Evolutionary conservation across 92 coral and sea anemone species (phyloP).

Genomic region (Micromussa lordhowensis): DNA sequence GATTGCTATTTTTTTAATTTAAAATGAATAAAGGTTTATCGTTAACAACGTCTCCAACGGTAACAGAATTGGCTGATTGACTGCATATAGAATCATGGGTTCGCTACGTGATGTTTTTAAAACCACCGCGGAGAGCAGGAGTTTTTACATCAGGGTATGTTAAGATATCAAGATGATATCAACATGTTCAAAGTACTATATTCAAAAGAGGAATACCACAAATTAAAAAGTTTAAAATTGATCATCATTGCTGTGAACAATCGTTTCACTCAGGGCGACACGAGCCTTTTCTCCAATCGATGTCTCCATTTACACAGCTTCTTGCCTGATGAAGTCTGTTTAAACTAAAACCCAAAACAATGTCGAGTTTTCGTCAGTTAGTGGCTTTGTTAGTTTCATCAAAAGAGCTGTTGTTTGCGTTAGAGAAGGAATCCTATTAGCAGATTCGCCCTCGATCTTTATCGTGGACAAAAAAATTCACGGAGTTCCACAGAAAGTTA

Average conservation of each 20-base stretch:
- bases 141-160: neutral
- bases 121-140: constrained; percentile 5
- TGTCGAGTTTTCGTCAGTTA: neutral
- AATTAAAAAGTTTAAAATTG: neutral
- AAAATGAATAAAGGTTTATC: neutral
- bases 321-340: constrained; percentile 18
- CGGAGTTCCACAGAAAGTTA: neutral
- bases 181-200: neutral
- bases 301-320: constrained; percentile 20
- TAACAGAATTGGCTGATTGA: neutral
- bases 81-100: neutral
- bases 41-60: neutral
- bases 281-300: neutral
- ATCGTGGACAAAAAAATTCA: neutral
- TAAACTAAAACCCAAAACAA: neutral
- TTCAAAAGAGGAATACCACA: neutral
- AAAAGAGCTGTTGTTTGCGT: constrained; percentile 3
- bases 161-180: neutral
- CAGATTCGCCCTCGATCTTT: neutral
- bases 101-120: neutral
- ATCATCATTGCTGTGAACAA: neutral
- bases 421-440: neutral
- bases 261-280: no score
- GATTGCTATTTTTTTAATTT: neutral
- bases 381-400: constrained; percentile 20